Percentiles rank a stretch among this genome's conserved stretches.
Evolutionary conservation across 2,888 invertebrate genomes (phyloP).

Genomic region (Cistogaster globosa): DNA sequence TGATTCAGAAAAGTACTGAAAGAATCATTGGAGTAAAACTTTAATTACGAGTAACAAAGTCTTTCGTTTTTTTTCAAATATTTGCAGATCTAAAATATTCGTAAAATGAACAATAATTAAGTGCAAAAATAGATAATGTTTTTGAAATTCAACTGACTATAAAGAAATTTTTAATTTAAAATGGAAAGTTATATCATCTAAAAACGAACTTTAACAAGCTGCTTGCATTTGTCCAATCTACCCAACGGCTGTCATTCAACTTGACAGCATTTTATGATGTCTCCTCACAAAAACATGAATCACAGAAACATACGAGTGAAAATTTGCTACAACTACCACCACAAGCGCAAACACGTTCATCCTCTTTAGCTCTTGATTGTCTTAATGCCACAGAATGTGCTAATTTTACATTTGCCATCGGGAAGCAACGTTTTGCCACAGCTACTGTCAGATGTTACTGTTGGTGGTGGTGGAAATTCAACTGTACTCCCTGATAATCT

Average conservation of each 20-base stretch:
- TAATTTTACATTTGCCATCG: conserved; percentile 68
- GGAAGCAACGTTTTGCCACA: conserved; percentile 54
- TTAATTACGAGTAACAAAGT: too few relatives aligned
- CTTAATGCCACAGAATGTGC: conserved; percentile 74
- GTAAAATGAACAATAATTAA: too few relatives aligned
- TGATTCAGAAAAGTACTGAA: too few relatives aligned
- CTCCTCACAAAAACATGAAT: conserved; percentile 34
- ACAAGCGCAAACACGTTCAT: conserved; percentile 69
- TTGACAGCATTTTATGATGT: conserved; percentile 10
- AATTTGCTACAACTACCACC: conserved; percentile 39
- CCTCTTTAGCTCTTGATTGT: conserved; percentile 71
- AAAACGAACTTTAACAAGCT: background rate
- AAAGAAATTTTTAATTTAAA: background rate
- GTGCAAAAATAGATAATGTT: too few relatives aligned
- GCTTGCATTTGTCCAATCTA: background rate
- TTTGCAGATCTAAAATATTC: too few relatives aligned
- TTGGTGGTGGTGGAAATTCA: conserved; percentile 61
- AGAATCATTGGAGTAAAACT: too few relatives aligned
- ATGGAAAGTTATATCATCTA: background rate
- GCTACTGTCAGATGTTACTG: conserved; percentile 51
- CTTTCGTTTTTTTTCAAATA: too few relatives aligned
- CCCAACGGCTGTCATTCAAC: background rate
- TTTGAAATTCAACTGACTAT: background rate
- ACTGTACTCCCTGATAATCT: conserved; percentile 76
- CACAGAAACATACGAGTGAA: conserved; percentile 36